Conservation (phyloP, 2,113 vertebrate genomes). For the Poeciliopsis retropinna region DNA sequence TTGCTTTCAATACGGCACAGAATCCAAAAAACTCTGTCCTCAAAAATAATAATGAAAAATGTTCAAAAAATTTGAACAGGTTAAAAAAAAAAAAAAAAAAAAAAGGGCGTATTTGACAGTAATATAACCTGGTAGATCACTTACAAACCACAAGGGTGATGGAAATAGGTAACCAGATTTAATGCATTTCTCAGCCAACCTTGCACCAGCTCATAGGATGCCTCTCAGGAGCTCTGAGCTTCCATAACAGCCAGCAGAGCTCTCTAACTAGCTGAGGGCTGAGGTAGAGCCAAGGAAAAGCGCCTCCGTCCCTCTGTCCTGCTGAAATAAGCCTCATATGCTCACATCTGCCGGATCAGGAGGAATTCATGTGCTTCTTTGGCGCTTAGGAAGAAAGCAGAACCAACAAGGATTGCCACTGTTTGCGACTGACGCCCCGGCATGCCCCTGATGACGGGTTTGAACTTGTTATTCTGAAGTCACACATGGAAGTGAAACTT, state of each 20-base stretch:
- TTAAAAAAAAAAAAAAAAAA: background rate
- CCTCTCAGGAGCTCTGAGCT: conserved; percentile 38
- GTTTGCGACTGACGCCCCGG: conserved; percentile 39
- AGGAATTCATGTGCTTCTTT: conserved; percentile 72
- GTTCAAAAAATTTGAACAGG: background rate
- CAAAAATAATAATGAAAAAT: background rate
- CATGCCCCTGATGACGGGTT: conserved; percentile 17
- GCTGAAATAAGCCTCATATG: conserved; percentile 51
- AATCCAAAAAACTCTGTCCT: background rate
- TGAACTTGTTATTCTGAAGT: conserved; percentile 22
- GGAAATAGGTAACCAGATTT: conserved; percentile 71
- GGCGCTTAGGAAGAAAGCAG: conserved; percentile 41
- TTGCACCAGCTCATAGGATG: conserved; percentile 46
- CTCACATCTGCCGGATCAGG: conserved; percentile 56
- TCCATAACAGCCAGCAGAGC: conserved; percentile 14
- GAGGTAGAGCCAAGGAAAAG: conserved; percentile 22
- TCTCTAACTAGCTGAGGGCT: conserved; percentile 7
- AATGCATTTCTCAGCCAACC: conserved; percentile 58
- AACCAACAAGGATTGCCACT: conserved; percentile 65
- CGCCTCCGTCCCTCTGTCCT: conserved; percentile 41
- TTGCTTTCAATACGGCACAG: background rate
- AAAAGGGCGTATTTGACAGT: background rate
- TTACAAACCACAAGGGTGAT: conserved; percentile 14
- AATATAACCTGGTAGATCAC: conserved; percentile 14
- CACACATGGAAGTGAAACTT: conserved; percentile 77